Percentiles rank a stretch among this genome's conserved stretches.
Conservation (phyloP, 2,797 vertebrate species). For the Dicrostonyx torquatus region DNA sequence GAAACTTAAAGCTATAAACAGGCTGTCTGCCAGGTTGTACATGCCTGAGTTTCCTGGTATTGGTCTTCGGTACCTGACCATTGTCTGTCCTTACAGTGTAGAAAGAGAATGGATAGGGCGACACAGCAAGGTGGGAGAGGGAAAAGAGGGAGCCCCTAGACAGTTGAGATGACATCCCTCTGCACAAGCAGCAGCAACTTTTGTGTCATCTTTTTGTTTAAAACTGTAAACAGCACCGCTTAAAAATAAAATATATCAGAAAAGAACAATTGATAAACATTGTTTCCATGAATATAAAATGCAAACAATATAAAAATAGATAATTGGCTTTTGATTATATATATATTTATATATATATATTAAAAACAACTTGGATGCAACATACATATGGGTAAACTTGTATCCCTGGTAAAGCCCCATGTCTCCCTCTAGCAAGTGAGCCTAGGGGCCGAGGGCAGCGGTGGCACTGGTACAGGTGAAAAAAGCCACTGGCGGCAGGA, state of each 20-base stretch:
- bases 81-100: slow-evolving; percentile 24
- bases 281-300: slow-evolving; percentile 85
- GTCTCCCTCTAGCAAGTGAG: slow-evolving; percentile 61
- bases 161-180: slow-evolving; percentile 66
- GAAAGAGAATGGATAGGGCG: background rate
- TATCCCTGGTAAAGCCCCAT: slow-evolving; percentile 66
- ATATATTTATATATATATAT: slow-evolving; percentile 73
- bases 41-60: slow-evolving; percentile 47
- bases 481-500: slow-evolving; percentile 59
- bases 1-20: slow-evolving; percentile 62
- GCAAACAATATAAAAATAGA: slow-evolving; percentile 88
- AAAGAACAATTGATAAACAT: slow-evolving; percentile 81
- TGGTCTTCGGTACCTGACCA: slow-evolving; percentile 61
- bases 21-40: slow-evolving; percentile 52
- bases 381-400: slow-evolving; percentile 72
- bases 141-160: slow-evolving; percentile 53
- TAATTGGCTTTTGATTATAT: slow-evolving; percentile 72
- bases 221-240: slow-evolving; percentile 77
- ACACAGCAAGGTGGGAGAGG: slow-evolving; percentile 8
- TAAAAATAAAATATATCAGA: slow-evolving; percentile 68
- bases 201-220: slow-evolving; percentile 59
- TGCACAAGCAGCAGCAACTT: slow-evolving; percentile 76
- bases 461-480: slow-evolving; percentile 46
- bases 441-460: background rate
- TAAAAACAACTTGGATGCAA: slow-evolving; percentile 75